Evolutionary conservation across 2,797 vertebrate genomes (phyloP), one percentile per base, ranked within the genome.

Genomic region (Chelmon rostratus): DNA sequence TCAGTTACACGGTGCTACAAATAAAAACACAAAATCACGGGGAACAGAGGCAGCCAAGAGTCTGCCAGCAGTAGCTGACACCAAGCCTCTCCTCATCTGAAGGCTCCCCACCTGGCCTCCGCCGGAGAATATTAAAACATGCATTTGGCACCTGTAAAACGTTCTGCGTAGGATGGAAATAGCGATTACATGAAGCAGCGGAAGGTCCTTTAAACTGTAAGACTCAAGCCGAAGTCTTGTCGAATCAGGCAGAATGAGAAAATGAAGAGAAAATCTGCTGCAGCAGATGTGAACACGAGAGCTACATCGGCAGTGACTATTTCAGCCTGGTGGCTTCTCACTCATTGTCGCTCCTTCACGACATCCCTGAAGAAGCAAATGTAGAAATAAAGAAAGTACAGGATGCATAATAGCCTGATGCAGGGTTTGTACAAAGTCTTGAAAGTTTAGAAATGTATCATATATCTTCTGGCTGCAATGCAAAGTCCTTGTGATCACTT

Each of bases 1-100:
- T 89, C 89, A 83, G 84, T 89, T 79, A 85, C 83, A 71, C 0
- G 23, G 56, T 0, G 68, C 81, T 18, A 63, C 83, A 73, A 84
- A 88, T 82, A 74, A 85, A 79, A 82, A 78, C 57, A 76, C 33
- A 18, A 40, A 81, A 67, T 81, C 28, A 1, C 3, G 8, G 58
- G 62, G 77, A 79, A 85, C 59, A 0, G 65, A 73, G 57, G 76
- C 42, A 0, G 54, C 3, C 5, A 53, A 63, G 75, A 85, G 79
- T 87, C 85, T 80, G 86, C 53, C 74, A 50, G 62, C 31, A 25
- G 23, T 33, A 47, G 69, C 73, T 77, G 86, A 83, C 81, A 67
- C 68, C 16, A 67, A 63, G 23, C 31, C 50, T 68, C 28, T 70
- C 59, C 21, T 84, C 71, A 44, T 52, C 54, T 70, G 42, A 82